Base-by-base conservation (phyloP, 1,140 invertebrate genomes). In the Gryon sp. region DNA sequence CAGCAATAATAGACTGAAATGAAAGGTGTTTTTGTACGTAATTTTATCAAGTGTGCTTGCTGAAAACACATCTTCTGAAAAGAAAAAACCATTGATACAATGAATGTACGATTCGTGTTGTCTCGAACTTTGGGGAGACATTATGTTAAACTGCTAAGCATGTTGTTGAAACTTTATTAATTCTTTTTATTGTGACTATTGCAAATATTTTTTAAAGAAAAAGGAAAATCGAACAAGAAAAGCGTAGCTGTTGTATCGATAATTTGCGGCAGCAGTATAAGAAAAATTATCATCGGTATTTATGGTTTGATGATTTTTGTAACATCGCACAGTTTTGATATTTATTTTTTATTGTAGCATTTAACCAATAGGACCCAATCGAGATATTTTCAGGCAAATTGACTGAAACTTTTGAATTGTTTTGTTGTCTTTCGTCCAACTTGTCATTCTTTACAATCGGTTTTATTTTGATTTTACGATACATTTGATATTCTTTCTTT, bases 151-250 rank as follows among this genome's bases (percentile, higher is more conserved):
- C 18, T 50, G 28, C 46, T 50, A 34, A 34, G 41, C 28, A 32
- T 34, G 16, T 50, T 50, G 30, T 50, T 20, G n/a, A 12, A 34
- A 7, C 22, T 24, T 11, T 50, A 6, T 50, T 26, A 46, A n/a
- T n/a, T 2, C 22, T 46, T 46, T 16, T 16, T 46, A 46, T 45
- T 19, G 20, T 24, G 2, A 45, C 11, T 4, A 3, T 11, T 34
- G 18, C 16, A 14, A 34, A 50, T 50, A 34, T 16, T 38, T 36
- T 52, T 20, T 12, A 15, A 20, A 1, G 0, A 11, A 38, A 52
- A 24, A 36, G 19, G 8, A 52, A 24, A 24, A 7, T 24, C 3
- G 3, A 24, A 24, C 22, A 24, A 24, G 22, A 3, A 7, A 7
- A 4, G 7, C 7, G 3, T 24, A 24, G 3, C 36, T 36, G 9